Evolutionary conservation across 2,113 vertebrate species (phyloP).

Genomic region (Rhinichthys klamathensis): DNA sequence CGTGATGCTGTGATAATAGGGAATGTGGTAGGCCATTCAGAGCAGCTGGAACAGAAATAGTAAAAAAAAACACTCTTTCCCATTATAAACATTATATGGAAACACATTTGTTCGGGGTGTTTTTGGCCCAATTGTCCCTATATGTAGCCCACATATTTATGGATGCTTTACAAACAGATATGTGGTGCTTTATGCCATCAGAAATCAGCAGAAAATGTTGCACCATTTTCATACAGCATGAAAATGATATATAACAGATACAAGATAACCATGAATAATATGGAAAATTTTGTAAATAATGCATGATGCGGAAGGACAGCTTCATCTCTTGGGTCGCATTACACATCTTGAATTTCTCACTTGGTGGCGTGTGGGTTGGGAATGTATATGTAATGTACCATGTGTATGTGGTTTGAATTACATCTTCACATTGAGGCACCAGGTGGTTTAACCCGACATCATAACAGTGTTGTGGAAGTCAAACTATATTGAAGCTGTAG

Average conservation of each 20-base stretch:
- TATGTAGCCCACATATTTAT: slow-evolving; percentile 1
- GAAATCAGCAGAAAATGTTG: neutral
- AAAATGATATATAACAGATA: slow-evolving; percentile 27
- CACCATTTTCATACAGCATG: neutral
- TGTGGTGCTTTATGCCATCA: neutral
- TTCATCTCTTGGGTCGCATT: slow-evolving; percentile 17
- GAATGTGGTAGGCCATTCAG: slow-evolving; percentile 9
- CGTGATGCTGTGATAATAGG: slow-evolving; percentile 43
- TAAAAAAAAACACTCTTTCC: slow-evolving; percentile 10
- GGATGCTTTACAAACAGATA: neutral
- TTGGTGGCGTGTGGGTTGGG: neutral
- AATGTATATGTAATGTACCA: slow-evolving; percentile 23
- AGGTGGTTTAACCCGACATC: neutral
- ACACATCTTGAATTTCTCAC: slow-evolving; percentile 17
- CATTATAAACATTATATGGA: neutral
- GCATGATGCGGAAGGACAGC: slow-evolving; percentile 1
- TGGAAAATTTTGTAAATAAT: slow-evolving; percentile 26
- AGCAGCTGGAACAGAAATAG: slow-evolving; percentile 26
- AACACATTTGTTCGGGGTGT: neutral
- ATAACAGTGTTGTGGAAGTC: neutral
- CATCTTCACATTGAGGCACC: neutral
- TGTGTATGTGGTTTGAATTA: slow-evolving; percentile 28
- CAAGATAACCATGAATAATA: slow-evolving; percentile 39
- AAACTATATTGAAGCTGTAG: neutral
- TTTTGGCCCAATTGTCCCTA: neutral